Conservation (phyloP, 2,888 invertebrate species). For the Siphlonurus alternatus region DNA sequence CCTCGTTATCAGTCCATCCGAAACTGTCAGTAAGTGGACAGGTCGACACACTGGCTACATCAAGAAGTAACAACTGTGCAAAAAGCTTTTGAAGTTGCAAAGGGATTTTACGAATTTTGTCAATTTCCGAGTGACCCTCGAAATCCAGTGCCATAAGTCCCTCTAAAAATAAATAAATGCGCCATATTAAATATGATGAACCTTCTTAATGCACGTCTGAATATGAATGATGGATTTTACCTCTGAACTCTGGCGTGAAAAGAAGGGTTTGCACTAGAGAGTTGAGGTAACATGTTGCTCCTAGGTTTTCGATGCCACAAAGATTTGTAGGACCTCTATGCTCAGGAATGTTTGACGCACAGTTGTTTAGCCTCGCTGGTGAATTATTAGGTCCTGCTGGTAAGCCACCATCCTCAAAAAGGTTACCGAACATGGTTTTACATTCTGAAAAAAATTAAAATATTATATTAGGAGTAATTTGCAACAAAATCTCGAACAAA, state of each 20-base stretch:
- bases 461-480: neutral
- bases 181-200: neutral
- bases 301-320: conserved; percentile 9
- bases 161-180: conserved; percentile 2
- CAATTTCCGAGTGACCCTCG: neutral
- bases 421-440: neutral
- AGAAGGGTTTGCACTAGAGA: conserved; percentile 5
- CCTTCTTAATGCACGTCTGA: neutral
- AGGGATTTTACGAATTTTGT: conserved; percentile 9
- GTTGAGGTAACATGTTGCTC: conserved; percentile 8
- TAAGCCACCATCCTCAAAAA: neutral
- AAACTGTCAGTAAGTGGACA: conserved; percentile 9
- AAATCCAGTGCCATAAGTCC: conserved; percentile 2
- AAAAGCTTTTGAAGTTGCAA: conserved; percentile 10
- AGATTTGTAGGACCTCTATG: conserved; percentile 5
- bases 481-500: too few relatives aligned
- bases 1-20: conserved; percentile 10
- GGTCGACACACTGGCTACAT: conserved; percentile 7
- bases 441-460: neutral
- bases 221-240: neutral
- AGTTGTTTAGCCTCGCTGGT: neutral
- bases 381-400: neutral
- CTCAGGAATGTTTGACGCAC: neutral
- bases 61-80: conserved; percentile 7
- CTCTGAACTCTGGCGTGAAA: conserved; percentile 7